Conservation (phyloP, 2,888 invertebrate species). For the Pinctada fucata region DNA sequence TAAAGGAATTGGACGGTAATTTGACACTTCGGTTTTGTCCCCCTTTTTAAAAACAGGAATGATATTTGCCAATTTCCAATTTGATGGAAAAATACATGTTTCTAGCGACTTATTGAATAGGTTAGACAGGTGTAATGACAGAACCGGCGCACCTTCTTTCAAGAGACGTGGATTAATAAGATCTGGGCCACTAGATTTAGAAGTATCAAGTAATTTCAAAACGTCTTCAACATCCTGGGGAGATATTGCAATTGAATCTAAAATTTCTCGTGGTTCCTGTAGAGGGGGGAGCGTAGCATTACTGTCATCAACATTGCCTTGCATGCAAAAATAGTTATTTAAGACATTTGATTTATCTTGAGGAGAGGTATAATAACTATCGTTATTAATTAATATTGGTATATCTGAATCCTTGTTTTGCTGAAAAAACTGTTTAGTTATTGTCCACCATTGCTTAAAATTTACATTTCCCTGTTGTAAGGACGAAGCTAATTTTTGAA, state of each 20-base stretch:
- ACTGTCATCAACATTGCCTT: background rate
- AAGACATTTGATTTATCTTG: background rate
- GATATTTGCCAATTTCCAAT: constrained; percentile 32
- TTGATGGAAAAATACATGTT: constrained; percentile 13
- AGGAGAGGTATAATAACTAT: background rate
- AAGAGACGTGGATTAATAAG: constrained; percentile 24
- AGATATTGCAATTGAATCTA: too few species aligned
- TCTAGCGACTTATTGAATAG: constrained; percentile 27
- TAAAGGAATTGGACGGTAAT: constrained; percentile 33
- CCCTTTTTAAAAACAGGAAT: constrained; percentile 32
- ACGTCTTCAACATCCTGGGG: constrained; percentile 10
- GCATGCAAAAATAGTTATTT: background rate
- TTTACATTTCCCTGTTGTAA: background rate
- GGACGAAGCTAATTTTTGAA: background rate
- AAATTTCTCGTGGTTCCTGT: background rate
- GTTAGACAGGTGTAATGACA: constrained; percentile 3
- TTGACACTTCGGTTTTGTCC: background rate
- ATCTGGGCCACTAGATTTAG: constrained; percentile 30
- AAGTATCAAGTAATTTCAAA: background rate
- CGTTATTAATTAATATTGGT: background rate
- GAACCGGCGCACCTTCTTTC: constrained; percentile 4
- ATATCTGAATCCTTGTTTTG: background rate
- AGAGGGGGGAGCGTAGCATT: background rate
- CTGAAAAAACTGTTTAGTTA: background rate
- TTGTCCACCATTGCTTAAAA: background rate